Evolutionary conservation across 2,797 vertebrate species (phyloP).

Genomic region (Lindbergichthys nudifrons): DNA sequence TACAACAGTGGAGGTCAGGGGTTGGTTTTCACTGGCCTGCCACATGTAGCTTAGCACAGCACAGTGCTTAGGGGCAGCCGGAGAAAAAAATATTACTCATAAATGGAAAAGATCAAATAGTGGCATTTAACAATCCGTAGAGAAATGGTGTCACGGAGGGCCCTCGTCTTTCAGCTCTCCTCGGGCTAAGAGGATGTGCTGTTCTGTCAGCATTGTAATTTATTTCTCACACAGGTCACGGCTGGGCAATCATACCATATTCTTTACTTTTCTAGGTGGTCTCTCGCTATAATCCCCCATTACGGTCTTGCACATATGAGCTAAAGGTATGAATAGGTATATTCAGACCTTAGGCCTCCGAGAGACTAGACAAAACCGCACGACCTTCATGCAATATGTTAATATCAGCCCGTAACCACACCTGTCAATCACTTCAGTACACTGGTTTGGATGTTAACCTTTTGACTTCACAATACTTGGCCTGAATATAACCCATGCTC

Average conservation of each 20-base stretch:
- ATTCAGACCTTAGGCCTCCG: conserved; percentile 30
- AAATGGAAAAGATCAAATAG: conserved; percentile 77
- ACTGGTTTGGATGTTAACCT: conserved; percentile 61
- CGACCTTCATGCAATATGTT: conserved; percentile 47
- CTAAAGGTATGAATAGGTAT: conserved; percentile 8
- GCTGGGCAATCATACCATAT: conserved; percentile 52
- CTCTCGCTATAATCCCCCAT: conserved; percentile 53
- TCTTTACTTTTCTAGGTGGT: conserved; percentile 53
- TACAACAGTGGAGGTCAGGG: conserved; percentile 25
- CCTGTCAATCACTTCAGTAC: conserved; percentile 52
- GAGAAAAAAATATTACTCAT: conserved; percentile 50
- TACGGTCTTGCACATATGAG: conserved; percentile 38
- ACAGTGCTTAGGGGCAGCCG: conserved; percentile 40
- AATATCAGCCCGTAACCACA: conserved; percentile 43
- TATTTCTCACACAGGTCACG: conserved; percentile 72
- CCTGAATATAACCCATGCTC: conserved; percentile 55
- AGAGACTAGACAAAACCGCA: conserved; percentile 39
- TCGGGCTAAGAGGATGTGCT: conserved; percentile 67
- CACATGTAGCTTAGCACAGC: conserved; percentile 29
- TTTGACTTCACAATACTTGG: conserved; percentile 48
- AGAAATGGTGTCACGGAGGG: conserved; percentile 69
- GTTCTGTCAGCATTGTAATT: conserved; percentile 70
- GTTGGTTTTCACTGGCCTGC: conserved; percentile 28
- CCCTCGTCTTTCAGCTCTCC: conserved; percentile 56
- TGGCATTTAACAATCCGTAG: conserved; percentile 75